Conservation (phyloP, 2,888 invertebrate species). For the Campoplex capitator region DNA sequence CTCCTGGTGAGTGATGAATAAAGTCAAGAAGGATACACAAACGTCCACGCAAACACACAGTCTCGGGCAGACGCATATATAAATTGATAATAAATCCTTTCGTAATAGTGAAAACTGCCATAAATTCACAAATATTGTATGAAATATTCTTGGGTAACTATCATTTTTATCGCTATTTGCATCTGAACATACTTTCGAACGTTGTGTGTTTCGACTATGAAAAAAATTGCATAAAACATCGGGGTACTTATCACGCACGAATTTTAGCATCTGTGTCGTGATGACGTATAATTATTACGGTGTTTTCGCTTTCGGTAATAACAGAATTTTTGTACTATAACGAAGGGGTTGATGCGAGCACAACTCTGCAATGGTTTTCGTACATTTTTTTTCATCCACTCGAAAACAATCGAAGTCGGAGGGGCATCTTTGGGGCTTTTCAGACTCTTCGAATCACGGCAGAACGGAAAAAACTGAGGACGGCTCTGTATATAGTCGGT, state of each 20-base stretch:
- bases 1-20: neutral
- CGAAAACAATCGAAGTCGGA: neutral
- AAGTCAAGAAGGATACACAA: neutral
- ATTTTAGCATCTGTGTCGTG: neutral
- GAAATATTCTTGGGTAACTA: neutral
- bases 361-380: neutral
- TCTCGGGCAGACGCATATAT: neutral
- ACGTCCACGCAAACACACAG: neutral
- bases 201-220: too few species aligned
- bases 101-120: neutral
- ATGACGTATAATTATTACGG: neutral
- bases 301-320: neutral
- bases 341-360: neutral
- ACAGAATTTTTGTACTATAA: neutral
- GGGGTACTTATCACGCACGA: neutral
- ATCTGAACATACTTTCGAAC: neutral
- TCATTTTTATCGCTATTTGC: neutral
- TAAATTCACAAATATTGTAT: neutral
- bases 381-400: neutral
- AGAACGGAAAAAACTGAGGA: neutral
- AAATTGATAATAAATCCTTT: neutral
- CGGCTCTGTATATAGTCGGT: neutral
- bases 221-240: neutral
- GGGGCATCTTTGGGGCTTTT: neutral
- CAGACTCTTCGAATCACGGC: neutral